phyloP scores from a whole-genome alignment of 2,888 invertebrate species.

The Chironomus riparius region DNA sequence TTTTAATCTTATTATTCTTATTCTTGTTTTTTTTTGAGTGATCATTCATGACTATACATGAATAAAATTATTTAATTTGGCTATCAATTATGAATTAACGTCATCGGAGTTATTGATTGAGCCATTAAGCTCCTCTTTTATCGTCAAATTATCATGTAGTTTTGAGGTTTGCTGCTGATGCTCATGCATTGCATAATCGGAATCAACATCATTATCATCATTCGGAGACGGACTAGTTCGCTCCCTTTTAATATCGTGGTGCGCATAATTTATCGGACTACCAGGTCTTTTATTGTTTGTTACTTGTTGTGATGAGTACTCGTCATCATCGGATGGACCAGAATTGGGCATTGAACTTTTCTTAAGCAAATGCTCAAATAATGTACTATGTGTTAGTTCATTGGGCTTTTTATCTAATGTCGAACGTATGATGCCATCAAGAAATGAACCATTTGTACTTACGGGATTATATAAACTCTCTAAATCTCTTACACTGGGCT shows the following conservation, averaged over 20 bases:
- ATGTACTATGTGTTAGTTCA: slow-evolving; percentile 48
- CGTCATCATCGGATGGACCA: slow-evolving; percentile 41
- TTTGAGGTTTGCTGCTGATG: slow-evolving; percentile 28
- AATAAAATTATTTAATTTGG: slow-evolving; percentile 11
- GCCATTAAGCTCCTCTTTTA: slow-evolving; percentile 23
- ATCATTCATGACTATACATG: slow-evolving; percentile 5
- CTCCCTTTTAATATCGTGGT: slow-evolving; percentile 52
- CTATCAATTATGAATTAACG: slow-evolving; percentile 26
- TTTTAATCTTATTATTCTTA: background rate
- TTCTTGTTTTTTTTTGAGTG: background rate
- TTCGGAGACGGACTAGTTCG: slow-evolving; percentile 34
- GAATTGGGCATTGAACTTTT: slow-evolving; percentile 45
- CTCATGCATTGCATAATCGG: slow-evolving; percentile 29
- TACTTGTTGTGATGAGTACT: slow-evolving; percentile 29
- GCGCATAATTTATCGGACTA: slow-evolving; percentile 36
- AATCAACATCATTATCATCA: slow-evolving; percentile 29
- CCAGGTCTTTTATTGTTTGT: slow-evolving; percentile 36
- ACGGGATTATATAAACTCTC: slow-evolving; percentile 57
- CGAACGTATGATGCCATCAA: slow-evolving; percentile 76
- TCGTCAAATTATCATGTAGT: slow-evolving; percentile 29
- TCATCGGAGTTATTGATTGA: slow-evolving; percentile 17
- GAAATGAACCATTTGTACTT: slow-evolving; percentile 62
- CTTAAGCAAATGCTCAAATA: slow-evolving; percentile 58
- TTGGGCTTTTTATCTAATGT: slow-evolving; percentile 58
- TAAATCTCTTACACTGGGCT: slow-evolving; percentile 44